phyloP scores from a whole-genome alignment of 1,140 invertebrate genomes.

The Anadara kagoshimensis region DNA sequence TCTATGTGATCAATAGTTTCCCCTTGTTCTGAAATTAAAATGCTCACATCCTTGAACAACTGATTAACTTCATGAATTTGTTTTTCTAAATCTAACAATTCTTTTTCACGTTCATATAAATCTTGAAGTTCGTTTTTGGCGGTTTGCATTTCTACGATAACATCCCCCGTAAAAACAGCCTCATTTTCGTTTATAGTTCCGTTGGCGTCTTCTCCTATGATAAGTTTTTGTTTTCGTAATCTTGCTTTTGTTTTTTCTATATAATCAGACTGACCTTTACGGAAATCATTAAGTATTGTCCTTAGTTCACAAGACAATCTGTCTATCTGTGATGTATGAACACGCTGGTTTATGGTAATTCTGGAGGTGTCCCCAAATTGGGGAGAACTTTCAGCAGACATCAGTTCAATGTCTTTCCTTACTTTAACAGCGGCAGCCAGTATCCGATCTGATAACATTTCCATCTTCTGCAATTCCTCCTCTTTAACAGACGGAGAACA shows the following conservation, averaged over 20 bases:
- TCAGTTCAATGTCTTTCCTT: slow-evolving; percentile 40
- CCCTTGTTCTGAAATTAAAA: slow-evolving; percentile 53
- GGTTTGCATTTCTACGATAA: slow-evolving; percentile 47
- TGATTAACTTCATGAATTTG: slow-evolving; percentile 53
- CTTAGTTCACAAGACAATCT: slow-evolving; percentile 49
- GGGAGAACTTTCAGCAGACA: slow-evolving; percentile 25
- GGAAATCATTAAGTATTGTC: slow-evolving; percentile 52
- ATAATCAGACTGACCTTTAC: slow-evolving; percentile 53
- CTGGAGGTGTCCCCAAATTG: slow-evolving; percentile 31
- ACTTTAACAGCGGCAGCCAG: slow-evolving; percentile 23
- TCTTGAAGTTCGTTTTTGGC: slow-evolving; percentile 47
- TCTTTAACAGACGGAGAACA: slow-evolving; percentile 47
- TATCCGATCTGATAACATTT: slow-evolving; percentile 41
- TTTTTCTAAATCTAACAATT: slow-evolving; percentile 51
- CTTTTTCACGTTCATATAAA: slow-evolving; percentile 76
- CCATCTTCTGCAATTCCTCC: slow-evolving; percentile 44
- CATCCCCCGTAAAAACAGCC: slow-evolving; percentile 46
- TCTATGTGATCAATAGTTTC: slow-evolving; percentile 54
- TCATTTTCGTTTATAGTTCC: slow-evolving; percentile 18
- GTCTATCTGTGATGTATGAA: slow-evolving; percentile 51
- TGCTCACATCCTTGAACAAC: slow-evolving; percentile 57
- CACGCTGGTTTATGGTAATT: slow-evolving; percentile 35
- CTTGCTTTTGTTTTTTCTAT: slow-evolving; percentile 55
- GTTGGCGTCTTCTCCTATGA: slow-evolving; percentile 30
- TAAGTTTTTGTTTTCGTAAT: slow-evolving; percentile 41